Evolutionary conservation across 1,140 invertebrate species (phyloP), one percentile per base, ranked within the genome.

Genomic region (Branchinecta lynchi): DNA sequence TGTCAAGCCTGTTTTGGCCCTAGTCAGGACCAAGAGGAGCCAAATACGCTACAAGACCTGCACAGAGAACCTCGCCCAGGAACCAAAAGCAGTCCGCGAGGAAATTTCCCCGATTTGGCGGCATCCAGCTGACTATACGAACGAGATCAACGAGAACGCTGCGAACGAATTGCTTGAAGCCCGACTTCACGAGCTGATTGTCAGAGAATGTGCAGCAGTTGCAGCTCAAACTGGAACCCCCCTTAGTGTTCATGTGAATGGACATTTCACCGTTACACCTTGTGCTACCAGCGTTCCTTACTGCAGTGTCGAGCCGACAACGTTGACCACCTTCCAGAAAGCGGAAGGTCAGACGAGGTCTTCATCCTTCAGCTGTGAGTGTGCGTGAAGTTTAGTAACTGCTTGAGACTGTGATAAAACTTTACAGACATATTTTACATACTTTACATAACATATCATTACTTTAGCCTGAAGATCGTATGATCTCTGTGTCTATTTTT

Each of bases 111-210:
- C 70, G 17, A 32, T 70, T 44, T 71, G 71, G 71, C 15, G 17
- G 66, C 69, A 70, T 45, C 69, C 69, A 2, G 45, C 65, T 21
- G 51, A 70, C 44, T 8, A 66, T 43, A 70, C 45, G 15, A 32
- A 70, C 65, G 74, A 75, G 67, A 71, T 73, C 68, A 73, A 75
- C 66, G 74, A 75, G 65, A 75, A 75, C 69, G 70, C 71, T 7
- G 73, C 74, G 45, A 75, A 75, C 46, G 74, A 75, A 70, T 73
- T 73, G 3, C 66, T 75, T n/a, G 74, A 75, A 66, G 74, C 74
- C 65, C 71, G 74, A 71, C 71, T 75, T 7, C 72, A 70, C 20
- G 71, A 74, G 66, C 69, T 74, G 60, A 73, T 74, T 46, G 72
- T 71, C 45, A 65, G 60, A 8, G 71, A 71, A 46, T 71, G 68